Percentiles rank a stretch among this genome's conserved stretches.
phyloP scores from a whole-genome alignment of 1,140 invertebrate genomes.

The Panonychus citri region DNA sequence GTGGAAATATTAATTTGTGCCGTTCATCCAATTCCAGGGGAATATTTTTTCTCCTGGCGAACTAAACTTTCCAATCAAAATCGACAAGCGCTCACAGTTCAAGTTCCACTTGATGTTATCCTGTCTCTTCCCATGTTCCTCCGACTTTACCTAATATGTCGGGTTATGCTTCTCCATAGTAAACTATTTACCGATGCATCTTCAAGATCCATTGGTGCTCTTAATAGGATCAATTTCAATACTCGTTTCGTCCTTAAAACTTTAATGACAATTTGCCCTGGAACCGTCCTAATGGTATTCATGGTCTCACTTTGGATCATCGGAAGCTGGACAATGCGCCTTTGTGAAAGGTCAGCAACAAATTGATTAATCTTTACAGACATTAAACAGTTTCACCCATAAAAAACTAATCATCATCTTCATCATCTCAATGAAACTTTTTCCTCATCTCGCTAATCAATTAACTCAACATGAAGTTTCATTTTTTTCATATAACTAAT shows the following conservation, averaged over 20 bases:
- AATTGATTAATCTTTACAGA: background rate
- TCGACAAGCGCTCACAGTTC: constrained; percentile 31
- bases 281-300: constrained; percentile 88
- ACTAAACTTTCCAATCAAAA: constrained; percentile 34
- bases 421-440: background rate
- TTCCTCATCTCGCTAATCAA: background rate
- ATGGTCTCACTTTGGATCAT: constrained; percentile 99
- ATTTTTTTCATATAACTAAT: too few relatives aligned
- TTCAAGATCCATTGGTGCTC: constrained; percentile 50
- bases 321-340: constrained; percentile 88
- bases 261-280: constrained; percentile 73
- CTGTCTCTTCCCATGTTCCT: constrained; percentile 98
- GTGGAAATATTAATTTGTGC: constrained; percentile 84
- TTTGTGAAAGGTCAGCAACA: constrained; percentile 78
- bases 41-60: constrained; percentile 87
- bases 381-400: background rate
- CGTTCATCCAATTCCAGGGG: constrained; percentile 86
- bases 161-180: constrained; percentile 95
- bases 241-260: constrained; percentile 97
- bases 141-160: constrained; percentile 91
- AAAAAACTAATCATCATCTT: background rate
- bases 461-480: too few relatives aligned
- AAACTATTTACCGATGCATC: constrained; percentile 97
- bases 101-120: constrained; percentile 74
- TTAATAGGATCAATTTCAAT: constrained; percentile 99